Base-by-base conservation (phyloP, 2,113 vertebrate species). In the Phyllostomus hastatus region DNA sequence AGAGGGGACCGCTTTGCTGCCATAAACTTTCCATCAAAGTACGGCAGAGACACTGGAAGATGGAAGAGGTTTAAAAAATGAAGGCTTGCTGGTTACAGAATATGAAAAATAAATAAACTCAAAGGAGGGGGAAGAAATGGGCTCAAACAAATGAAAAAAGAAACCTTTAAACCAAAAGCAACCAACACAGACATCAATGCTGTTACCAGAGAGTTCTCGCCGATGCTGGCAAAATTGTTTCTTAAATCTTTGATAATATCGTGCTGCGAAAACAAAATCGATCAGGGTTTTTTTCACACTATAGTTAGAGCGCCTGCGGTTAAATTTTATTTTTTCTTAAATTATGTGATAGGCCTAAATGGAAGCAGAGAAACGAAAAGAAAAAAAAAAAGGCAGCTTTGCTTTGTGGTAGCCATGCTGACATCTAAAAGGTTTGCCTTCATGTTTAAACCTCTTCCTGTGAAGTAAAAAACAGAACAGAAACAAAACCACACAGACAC, bases 241-340 rank as follows among this genome's bases (percentile, higher is more conserved):
- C 98, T 99, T 98, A 99, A 99, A 99, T 98, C 98, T 99, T 98
- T 99, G 98, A 98, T 98, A 98, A 99, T 99, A 99, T 98, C 98
- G 97, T 98, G 98, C 98, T 98, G 98, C 98, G 96, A 98, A 99
- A 99, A 99, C 98, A 98, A 99, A 99, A 99, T 99, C 98, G 96
- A 98, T 98, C 98, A 98, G 97, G 97, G 97, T 96, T 97, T 98
- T 98, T 97, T 97, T 98, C 98, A 96, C 97, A 98, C 97, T 98
- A 98, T 82, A 96, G 90, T 97, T 97, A 98, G 87, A 96, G 97
- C 95, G 98, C 97, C 97, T 98, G 97, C 95, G 96, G 83, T 97
- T 98, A 98, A 98, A 97, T 91, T 94, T 97, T 97, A 98, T 98
- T 96, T 97, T 98, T 96, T 95, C 97, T 98, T 98, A 98, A 98